Evolutionary conservation across 2,888 invertebrate genomes (phyloP), one percentile per base, ranked within the genome.

Genomic region (Drosophila fulvimacula): DNA sequence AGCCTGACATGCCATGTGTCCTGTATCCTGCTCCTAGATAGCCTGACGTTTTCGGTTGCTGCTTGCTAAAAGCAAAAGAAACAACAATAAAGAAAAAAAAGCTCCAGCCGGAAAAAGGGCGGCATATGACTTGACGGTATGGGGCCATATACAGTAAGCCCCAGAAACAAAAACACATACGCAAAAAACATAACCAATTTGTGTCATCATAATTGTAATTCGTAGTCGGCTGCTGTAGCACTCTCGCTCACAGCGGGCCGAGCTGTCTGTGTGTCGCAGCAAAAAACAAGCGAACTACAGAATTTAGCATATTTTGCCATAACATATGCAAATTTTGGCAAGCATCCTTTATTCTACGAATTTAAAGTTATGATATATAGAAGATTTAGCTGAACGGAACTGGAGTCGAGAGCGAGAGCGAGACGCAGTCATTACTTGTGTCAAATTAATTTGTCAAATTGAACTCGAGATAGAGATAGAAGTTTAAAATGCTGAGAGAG

Each of bases 151-250:
- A 24, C 13, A 24, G 36, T 36, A 46, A 72, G 19, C 30, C 62
- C 56, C 46, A 46, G 39, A 55, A 57, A 73, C 60, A 82, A 76
- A 70, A 66, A 76, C 81, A 83, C 41, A 66, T 32, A 78, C 69
- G 69, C 69, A 79, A 67, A 66, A 87, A 84, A 89, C 89, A 86
- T 84, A 89, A 84, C 89, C 89, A 86, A 86, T 89, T 86, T 86
- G 89, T 89, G 85, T 89, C 88, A 84, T 84, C 88, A 89, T 86
- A 86, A 89, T 89, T 86, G 89, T 87, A 89, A 87, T 75, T 78
- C 78, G 69, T 80, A 70, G 73, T 73, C 74, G 68, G 48, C 62
- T 56, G 60, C 53, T 66, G 57, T 51, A 41, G 30, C 57, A 61
- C 39, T 65, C 61, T 46, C 66, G 17, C 61, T 76, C 65, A 41